A percentile compares a stretch with the other conserved stretches of the same genome.
These are phyloP conservation scores for Podarcis raffonei DNA, from an alignment of 2,113 vertebrate species.

Conservation along the genomic window DNA sequence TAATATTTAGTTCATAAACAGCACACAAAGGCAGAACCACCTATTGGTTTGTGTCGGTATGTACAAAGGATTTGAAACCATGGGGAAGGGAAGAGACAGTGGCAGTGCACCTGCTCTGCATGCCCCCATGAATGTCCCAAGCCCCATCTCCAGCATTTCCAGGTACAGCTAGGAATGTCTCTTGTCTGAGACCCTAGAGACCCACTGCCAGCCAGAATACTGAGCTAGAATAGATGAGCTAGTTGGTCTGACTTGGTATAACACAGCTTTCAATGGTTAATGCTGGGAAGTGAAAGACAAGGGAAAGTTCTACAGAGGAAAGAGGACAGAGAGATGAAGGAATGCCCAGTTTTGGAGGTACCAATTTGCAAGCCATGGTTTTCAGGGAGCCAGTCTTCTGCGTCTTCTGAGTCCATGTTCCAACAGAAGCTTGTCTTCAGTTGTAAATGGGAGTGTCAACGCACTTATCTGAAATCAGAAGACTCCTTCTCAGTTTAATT, in stretches of 20 bases:
- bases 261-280: neutral
- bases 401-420: neutral
- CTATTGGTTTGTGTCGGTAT: neutral
- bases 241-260: no score
- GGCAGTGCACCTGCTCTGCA: no score
- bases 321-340: neutral
- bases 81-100: neutral
- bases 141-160: no score
- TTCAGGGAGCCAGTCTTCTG: no score
- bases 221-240: no score
- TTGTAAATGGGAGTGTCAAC: constrained; percentile 37
- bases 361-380: no score
- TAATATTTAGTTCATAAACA: neutral
- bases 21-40: neutral
- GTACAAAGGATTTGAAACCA: neutral
- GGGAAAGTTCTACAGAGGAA: neutral
- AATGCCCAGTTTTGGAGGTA: neutral
- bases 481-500: constrained; percentile 55
- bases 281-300: neutral
- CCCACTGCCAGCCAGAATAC: no score
- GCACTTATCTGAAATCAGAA: constrained; percentile 52
- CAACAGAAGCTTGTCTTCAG: constrained; percentile 43
- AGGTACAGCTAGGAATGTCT: no score
- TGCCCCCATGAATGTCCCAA: no score
- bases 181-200: no score